Conservation (phyloP, 2,888 invertebrate genomes). For the Gisinianus flammeolus region DNA sequence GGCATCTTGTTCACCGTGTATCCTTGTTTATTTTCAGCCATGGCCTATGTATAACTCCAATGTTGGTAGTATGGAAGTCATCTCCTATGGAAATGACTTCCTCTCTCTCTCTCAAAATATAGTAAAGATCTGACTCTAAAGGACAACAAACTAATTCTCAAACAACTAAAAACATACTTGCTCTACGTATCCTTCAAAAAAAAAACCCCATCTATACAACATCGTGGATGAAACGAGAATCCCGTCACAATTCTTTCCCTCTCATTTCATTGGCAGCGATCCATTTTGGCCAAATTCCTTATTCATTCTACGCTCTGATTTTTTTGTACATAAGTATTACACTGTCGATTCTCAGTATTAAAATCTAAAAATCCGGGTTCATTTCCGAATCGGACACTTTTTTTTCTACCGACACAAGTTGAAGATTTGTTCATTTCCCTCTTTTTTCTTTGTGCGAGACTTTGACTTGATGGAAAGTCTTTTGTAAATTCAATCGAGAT, state of each 20-base stretch:
- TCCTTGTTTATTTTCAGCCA: constrained; percentile 24
- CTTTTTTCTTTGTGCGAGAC: too few species aligned
- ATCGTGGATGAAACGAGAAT: too few species aligned
- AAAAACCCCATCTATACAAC: too few species aligned
- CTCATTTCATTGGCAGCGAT: background rate
- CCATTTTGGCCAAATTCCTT: constrained; percentile 10
- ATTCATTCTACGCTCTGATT: background rate
- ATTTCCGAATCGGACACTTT: too few species aligned
- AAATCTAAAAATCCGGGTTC: too few species aligned
- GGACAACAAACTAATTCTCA: background rate
- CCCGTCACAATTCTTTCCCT: background rate
- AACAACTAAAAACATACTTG: constrained; percentile 2
- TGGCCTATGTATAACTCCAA: background rate
- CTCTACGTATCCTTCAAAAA: too few species aligned
- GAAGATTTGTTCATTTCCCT: too few species aligned
- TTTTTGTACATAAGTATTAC: too few species aligned
- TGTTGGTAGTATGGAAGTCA: background rate
- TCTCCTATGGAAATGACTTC: background rate
- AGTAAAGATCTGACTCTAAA: background rate
- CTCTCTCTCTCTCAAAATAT: background rate
- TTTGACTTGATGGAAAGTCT: too few species aligned
- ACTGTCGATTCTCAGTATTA: too few species aligned
- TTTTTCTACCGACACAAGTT: too few species aligned
- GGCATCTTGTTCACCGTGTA: background rate
- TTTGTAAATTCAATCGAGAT: too few species aligned